Percentiles rank a stretch among this genome's conserved stretches.
phyloP scores from a whole-genome alignment of 2,888 invertebrate genomes.

The Junonia oenone region DNA sequence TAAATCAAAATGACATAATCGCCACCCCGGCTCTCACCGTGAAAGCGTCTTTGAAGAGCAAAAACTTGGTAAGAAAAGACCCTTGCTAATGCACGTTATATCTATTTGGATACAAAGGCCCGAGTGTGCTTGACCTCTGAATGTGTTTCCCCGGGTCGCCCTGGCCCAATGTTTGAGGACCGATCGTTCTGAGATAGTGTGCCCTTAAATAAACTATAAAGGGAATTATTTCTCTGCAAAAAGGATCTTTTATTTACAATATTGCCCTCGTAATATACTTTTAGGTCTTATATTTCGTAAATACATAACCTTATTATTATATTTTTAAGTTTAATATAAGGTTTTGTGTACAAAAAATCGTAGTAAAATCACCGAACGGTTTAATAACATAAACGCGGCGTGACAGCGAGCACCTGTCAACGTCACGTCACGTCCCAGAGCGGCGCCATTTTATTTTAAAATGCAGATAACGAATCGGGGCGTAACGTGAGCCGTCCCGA shows the following conservation, averaged over 20 bases:
- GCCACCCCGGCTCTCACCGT: constrained; percentile 33
- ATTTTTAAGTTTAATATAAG: background rate
- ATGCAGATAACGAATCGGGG: constrained; percentile 74
- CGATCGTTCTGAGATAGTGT: constrained; percentile 18
- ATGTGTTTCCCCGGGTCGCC: constrained; percentile 36
- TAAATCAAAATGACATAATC: constrained; percentile 75
- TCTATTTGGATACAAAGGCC: constrained; percentile 66
- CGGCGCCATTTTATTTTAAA: constrained; percentile 65
- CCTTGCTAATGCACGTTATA: constrained; percentile 68
- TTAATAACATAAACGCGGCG: constrained; percentile 34
- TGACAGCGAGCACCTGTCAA: constrained; percentile 64
- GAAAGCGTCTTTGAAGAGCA: constrained; percentile 38
- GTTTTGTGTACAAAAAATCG: constrained; percentile 19
- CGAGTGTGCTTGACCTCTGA: constrained; percentile 65
- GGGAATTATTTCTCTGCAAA: constrained; percentile 17
- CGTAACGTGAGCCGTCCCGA: constrained; percentile 64
- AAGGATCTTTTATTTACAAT: constrained; percentile 3
- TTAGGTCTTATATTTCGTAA: background rate
- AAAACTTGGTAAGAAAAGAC: constrained; percentile 58
- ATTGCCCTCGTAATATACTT: background rate
- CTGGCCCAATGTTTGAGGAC: constrained; percentile 36
- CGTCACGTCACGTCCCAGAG: constrained; percentile 62
- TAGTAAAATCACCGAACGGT: constrained; percentile 28
- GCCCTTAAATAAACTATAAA: constrained; percentile 25
- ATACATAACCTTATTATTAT: background rate